Percentiles rank a stretch among this genome's conserved stretches.
Conservation (phyloP, 2,888 invertebrate species). For the Dorcus parallelipipedus region DNA sequence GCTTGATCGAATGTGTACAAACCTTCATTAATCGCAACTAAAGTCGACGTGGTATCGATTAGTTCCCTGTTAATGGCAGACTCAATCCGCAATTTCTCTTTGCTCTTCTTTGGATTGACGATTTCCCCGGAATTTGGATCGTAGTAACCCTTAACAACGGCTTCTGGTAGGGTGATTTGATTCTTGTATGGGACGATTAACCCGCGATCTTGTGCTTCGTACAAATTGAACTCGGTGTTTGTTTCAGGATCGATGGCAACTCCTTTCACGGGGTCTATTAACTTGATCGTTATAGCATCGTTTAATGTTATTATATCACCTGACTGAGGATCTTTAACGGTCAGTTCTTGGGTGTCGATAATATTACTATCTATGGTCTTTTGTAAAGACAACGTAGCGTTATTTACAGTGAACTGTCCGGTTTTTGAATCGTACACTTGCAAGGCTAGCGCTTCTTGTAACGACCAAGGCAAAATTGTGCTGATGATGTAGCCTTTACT, state of each 20-base stretch:
- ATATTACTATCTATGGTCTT: conserved; percentile 72
- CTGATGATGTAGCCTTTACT: conserved; percentile 78
- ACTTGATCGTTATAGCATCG: conserved; percentile 73
- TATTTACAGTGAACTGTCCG: conserved; percentile 69
- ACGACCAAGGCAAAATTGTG: conserved; percentile 74
- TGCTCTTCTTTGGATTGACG: conserved; percentile 72
- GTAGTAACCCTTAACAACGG: conserved; percentile 88
- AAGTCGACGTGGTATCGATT: conserved; percentile 80
- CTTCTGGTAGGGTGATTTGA: conserved; percentile 81
- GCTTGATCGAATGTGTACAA: conserved; percentile 77
- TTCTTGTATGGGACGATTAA: conserved; percentile 78
- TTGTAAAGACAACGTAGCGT: conserved; percentile 65
- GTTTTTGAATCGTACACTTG: conserved; percentile 74
- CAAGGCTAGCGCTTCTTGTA: conserved; percentile 80
- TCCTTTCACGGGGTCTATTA: conserved; percentile 78
- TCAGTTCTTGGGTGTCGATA: conserved; percentile 73
- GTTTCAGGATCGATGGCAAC: conserved; percentile 72
- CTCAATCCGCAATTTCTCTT: conserved; percentile 75
- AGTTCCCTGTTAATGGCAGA: conserved; percentile 81
- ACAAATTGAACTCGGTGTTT: conserved; percentile 71
- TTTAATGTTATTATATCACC: conserved; percentile 76
- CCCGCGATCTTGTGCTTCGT: conserved; percentile 81
- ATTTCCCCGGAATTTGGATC: conserved; percentile 82
- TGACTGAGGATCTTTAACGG: conserved; percentile 75
- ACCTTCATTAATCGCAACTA: conserved; percentile 75